Percentiles rank a stretch among this genome's conserved stretches.
Evolutionary conservation across 2,113 vertebrate species (phyloP).

Genomic region (Labrus mixtus): DNA sequence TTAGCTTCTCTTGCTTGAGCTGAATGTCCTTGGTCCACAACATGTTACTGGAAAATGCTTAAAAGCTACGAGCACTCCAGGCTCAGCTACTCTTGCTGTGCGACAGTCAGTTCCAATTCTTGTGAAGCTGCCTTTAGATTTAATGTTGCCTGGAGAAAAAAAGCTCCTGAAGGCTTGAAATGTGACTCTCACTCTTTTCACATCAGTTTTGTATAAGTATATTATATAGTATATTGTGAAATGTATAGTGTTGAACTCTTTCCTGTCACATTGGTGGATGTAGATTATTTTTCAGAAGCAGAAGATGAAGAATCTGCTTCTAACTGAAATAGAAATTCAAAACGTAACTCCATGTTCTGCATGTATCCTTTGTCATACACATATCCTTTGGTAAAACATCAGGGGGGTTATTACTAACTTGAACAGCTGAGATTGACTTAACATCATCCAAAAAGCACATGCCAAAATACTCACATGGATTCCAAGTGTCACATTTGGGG

Average conservation of each 20-base stretch:
- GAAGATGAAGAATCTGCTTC: no score
- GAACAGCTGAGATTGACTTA: neutral
- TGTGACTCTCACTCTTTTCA: neutral
- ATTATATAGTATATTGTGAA: neutral
- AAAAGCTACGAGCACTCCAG: neutral
- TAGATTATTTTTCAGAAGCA: neutral
- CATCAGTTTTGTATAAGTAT: neutral
- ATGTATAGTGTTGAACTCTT: neutral
- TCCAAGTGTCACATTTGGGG: conserved; percentile 4
- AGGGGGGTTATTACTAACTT: neutral
- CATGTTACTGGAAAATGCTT: neutral
- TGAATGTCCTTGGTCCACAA: neutral
- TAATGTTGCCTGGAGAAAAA: neutral
- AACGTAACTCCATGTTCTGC: no score
- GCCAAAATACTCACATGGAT: neutral
- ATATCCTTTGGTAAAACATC: neutral
- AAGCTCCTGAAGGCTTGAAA: neutral
- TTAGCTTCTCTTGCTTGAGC: no score
- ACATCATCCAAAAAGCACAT: neutral
- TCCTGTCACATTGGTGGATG: no score
- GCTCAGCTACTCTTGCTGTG: neutral
- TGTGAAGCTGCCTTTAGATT: neutral
- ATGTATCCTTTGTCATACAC: no score
- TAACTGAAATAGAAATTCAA: no score
- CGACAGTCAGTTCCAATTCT: neutral